These are phyloP conservation scores for Zygogramma bicolorata DNA, from an alignment of 2,888 invertebrate genomes.

Conservation along the genomic window DNA sequence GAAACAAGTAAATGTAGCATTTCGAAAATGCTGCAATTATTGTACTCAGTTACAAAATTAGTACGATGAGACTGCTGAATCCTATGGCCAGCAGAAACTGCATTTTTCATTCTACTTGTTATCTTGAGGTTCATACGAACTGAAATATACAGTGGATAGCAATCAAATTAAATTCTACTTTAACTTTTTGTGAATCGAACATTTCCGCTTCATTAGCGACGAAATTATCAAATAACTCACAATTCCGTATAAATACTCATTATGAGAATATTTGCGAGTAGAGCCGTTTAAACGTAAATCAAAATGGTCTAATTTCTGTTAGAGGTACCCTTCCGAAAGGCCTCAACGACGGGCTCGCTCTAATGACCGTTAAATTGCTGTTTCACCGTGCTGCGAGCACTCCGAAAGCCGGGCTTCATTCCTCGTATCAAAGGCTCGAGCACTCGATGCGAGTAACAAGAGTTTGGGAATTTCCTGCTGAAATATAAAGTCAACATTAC, in stretches of 20 bases:
- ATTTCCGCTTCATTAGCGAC: background rate
- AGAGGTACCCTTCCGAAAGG: background rate
- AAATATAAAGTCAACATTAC: background rate
- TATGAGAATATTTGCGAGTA: background rate
- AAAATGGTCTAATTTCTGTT: background rate
- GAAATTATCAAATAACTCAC: background rate
- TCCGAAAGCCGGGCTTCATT: background rate
- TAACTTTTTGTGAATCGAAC: no score
- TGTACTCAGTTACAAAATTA: no score
- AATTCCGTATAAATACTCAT: background rate
- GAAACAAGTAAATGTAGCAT: background rate
- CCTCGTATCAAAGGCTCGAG: background rate
- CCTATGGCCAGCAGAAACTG: no score
- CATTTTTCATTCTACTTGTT: no score
- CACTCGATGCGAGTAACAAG: background rate
- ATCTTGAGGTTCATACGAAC: no score
- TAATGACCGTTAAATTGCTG: conserved; percentile 4
- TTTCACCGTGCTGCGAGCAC: background rate
- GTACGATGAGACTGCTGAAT: no score
- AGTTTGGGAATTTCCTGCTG: background rate
- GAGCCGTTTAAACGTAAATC: background rate
- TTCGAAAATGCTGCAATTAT: background rate
- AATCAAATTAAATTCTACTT: background rate
- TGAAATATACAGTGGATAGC: no score
- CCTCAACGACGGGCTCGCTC: background rate